Evolutionary conservation across 1,140 invertebrate species (phyloP).

Genomic region (Lethocerus indicus): DNA sequence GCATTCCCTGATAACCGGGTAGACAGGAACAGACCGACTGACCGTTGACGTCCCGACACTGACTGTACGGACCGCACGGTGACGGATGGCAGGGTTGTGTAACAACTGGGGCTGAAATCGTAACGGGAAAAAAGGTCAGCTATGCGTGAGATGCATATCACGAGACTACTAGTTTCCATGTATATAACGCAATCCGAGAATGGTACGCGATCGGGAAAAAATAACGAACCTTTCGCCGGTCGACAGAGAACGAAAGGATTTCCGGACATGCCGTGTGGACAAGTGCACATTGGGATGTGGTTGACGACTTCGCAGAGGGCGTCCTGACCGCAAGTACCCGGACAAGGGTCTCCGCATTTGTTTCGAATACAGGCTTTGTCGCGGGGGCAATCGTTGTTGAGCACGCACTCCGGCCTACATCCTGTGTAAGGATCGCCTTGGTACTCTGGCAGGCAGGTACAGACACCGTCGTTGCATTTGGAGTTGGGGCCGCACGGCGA

Average conservation of each 20-base stretch:
- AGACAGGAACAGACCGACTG: constrained; percentile 36
- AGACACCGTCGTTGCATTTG: constrained; percentile 39
- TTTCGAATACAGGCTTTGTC: constrained; percentile 51
- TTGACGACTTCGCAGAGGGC: constrained; percentile 45
- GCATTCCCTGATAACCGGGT: constrained; percentile 26
- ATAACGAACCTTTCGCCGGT: constrained; percentile 1
- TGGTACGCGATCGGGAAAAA: no score
- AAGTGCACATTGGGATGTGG: constrained; percentile 31
- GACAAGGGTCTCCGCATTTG: constrained; percentile 59
- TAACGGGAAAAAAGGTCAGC: no score
- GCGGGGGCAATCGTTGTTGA: constrained; percentile 42
- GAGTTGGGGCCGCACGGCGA: constrained; percentile 57
- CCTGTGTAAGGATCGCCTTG: constrained; percentile 41
- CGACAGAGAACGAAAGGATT: constrained; percentile 27
- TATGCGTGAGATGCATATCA: no score
- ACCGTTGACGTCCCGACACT: constrained; percentile 35
- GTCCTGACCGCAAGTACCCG: constrained; percentile 49
- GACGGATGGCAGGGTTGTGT: constrained; percentile 26
- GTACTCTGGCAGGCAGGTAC: constrained; percentile 37
- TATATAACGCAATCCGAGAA: no score
- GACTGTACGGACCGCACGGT: constrained; percentile 40
- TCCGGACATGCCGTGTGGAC: constrained; percentile 27
- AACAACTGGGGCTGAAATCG: constrained; percentile 6
- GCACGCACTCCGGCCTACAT: constrained; percentile 43
- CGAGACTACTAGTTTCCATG: no score